Evolutionary conservation across 2,888 invertebrate species (phyloP).

Genomic region (Boloria selene): DNA sequence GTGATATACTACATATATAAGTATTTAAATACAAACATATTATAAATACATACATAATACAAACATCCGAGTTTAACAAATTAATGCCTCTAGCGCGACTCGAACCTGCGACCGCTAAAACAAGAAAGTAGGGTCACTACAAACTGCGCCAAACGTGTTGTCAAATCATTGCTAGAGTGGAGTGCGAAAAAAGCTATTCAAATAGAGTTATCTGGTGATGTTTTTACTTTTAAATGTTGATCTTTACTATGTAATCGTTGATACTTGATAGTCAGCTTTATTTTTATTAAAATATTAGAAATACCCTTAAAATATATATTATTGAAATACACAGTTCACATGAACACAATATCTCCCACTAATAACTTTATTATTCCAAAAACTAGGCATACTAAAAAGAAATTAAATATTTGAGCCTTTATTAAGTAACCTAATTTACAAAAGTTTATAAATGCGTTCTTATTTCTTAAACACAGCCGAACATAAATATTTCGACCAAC

Average conservation of each 20-base stretch:
- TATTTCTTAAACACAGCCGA: neutral
- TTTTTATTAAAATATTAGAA: conserved; percentile 23
- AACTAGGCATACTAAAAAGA: neutral
- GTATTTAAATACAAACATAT: too few relatives aligned
- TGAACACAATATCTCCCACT: too few relatives aligned
- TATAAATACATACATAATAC: too few relatives aligned
- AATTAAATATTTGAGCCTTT: neutral
- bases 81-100: too few relatives aligned
- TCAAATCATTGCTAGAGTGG: too few relatives aligned
- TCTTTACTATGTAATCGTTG: conserved; percentile 10
- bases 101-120: too few relatives aligned
- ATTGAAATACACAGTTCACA: too few relatives aligned
- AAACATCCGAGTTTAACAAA: too few relatives aligned
- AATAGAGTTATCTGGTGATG: neutral
- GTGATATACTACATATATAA: too few relatives aligned
- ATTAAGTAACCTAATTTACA: neutral
- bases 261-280: conserved; percentile 6
- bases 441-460: neutral
- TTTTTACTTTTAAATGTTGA: conserved; percentile 5
- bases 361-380: too few relatives aligned
- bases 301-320: neutral
- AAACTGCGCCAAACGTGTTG: too few relatives aligned
- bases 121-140: too few relatives aligned
- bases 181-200: neutral
- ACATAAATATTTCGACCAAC: neutral